These are phyloP conservation scores for Sebastes kiyomatsui DNA, from an alignment of 2,797 vertebrate species.

Conservation along the genomic window DNA sequence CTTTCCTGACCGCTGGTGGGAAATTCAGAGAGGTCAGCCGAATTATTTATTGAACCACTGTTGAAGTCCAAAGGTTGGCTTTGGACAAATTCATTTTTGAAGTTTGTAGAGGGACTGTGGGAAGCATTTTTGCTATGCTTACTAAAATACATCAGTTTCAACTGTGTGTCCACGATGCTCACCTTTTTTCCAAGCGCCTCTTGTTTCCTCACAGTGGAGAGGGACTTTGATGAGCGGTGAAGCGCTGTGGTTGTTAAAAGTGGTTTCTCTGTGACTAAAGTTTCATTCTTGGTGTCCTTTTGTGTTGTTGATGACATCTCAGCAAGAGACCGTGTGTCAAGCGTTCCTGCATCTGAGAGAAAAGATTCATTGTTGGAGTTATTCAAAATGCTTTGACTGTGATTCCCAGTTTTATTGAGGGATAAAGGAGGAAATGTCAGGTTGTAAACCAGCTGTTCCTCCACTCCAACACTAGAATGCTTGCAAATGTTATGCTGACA, in stretches of 20 bases:
- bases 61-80: conserved; percentile 12
- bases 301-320: conserved; percentile 24
- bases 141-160: conserved; percentile 17
- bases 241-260: conserved; percentile 10
- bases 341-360: conserved; percentile 8
- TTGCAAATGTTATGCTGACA: conserved; percentile 1
- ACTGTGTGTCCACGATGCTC: neutral
- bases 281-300: conserved; percentile 10
- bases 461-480: conserved; percentile 1
- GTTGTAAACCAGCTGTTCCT: neutral
- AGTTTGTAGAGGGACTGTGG: conserved; percentile 16
- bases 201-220: conserved; percentile 16
- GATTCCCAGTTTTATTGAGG: conserved; percentile 14
- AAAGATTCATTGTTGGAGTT: conserved; percentile 18
- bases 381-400: conserved; percentile 23
- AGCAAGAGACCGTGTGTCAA: neutral
- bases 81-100: conserved; percentile 9
- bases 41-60: conserved; percentile 27
- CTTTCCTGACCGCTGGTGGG: conserved; percentile 15
- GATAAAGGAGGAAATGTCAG: neutral
- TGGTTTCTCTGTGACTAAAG: neutral
- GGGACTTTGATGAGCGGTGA: conserved; percentile 25
- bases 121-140: conserved; percentile 21
- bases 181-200: neutral
- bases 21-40: conserved; percentile 8